Evolutionary conservation across 2,888 invertebrate species (phyloP), one percentile per base, ranked within the genome.

Genomic region (Drosophila quinaria): DNA sequence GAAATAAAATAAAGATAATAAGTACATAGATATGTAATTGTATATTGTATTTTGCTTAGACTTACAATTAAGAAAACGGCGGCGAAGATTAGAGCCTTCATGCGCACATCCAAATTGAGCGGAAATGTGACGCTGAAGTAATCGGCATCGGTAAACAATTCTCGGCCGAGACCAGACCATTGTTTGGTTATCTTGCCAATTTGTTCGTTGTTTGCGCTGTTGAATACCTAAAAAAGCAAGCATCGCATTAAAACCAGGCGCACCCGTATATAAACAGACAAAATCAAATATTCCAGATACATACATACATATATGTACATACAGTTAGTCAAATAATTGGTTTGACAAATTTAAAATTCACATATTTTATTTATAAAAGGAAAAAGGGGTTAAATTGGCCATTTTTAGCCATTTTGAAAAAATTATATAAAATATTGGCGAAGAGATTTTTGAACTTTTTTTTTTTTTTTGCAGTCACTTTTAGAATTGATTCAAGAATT

Each of bases 61-160:
- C 95, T 94, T 93, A 96, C 96, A 90, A 96, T 95, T 51, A 96
- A 93, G 91, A 96, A 95, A 89, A 96, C 95, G 3, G 96, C 96
- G 52, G 96, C 96, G 17, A 96, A 92, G 87, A 96, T 93, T 3
- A 96, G 95, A 0, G 96, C 96, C 90, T 96, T 96, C 93, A 96
- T 95, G 90, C 95, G 94, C 29, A 96, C 96, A 90, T 97, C 97
- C 86, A 98, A 93, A 92, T 97, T 97, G 93, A 96, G 94, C 0
- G 98, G 98, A 92, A 98, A 98, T 22, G 95, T 94, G 74, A 98
- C 95, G 19, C 97, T 97, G 92, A 97, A 98, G 91, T 95, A 95
- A 91, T 97, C 97, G 0, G 96, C 94, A 92, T 97, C 96, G 0
- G 97, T 97, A 91, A 97, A 97, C 64, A 94, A 92, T 93, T 97